phyloP scores from a whole-genome alignment of 2,113 vertebrate genomes.

The Macrotus californicus region DNA sequence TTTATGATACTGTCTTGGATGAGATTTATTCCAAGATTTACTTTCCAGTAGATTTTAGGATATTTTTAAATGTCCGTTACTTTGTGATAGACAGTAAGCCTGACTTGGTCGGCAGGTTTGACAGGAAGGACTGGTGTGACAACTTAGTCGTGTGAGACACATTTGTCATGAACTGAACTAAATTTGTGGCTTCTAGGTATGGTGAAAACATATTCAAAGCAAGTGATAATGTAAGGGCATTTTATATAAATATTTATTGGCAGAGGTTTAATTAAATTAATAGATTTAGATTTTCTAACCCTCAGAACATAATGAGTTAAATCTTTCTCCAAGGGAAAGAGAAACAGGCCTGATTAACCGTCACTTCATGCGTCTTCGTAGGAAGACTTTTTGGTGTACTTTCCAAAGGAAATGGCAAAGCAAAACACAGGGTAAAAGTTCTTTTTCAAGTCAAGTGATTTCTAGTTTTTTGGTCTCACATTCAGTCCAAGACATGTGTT shows the following conservation, averaged over 20 bases:
- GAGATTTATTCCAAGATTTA: constrained; percentile 10
- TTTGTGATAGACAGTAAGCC: neutral
- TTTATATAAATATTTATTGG: neutral
- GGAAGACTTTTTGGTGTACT: neutral
- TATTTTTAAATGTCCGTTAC: neutral
- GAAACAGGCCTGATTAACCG: neutral
- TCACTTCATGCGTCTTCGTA: neutral
- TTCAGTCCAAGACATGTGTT: neutral
- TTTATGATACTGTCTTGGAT: neutral
- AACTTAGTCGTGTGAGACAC: neutral
- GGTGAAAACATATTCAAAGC: neutral
- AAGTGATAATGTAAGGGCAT: neutral
- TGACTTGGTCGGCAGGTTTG: neutral
- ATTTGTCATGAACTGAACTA: neutral
- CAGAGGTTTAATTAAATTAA: neutral
- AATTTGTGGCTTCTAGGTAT: neutral
- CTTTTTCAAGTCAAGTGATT: too few relatives aligned
- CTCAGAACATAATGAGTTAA: neutral
- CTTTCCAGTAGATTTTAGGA: neutral
- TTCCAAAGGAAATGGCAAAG: neutral
- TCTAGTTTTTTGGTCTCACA: neutral
- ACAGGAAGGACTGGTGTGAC: neutral
- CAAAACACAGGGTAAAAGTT: neutral
- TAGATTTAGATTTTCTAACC: neutral
- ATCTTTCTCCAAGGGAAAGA: neutral